phyloP scores from a whole-genome alignment of 2,888 invertebrate species.

The Cosmorhoe ocellata region DNA sequence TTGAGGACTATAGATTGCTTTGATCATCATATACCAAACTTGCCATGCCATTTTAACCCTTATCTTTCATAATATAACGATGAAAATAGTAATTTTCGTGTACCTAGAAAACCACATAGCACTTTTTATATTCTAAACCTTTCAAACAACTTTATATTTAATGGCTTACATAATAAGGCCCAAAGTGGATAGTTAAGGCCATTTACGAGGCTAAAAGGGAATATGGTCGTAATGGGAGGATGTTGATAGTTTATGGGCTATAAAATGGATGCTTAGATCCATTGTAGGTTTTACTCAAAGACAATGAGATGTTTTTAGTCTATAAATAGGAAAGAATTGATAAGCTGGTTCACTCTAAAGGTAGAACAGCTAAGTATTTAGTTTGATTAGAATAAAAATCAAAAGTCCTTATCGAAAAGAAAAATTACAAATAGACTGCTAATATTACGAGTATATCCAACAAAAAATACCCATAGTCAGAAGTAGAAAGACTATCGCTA shows the following conservation, averaged over 20 bases:
- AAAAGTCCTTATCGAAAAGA: too few relatives aligned
- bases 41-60: slow-evolving; percentile 1
- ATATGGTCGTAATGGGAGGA: slow-evolving; percentile 18
- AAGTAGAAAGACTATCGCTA: too few relatives aligned
- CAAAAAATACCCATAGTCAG: too few relatives aligned
- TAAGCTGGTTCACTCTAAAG: neutral
- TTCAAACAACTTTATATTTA: slow-evolving; percentile 9
- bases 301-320: slow-evolving; percentile 20
- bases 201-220: slow-evolving; percentile 22
- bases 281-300: slow-evolving; percentile 21
- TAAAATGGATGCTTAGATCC: slow-evolving; percentile 23
- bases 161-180: slow-evolving; percentile 1
- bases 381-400: too few relatives aligned
- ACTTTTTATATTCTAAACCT: neutral
- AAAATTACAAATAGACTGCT: too few relatives aligned
- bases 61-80: neutral
- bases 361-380: too few relatives aligned
- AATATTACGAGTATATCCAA: too few relatives aligned
- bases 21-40: neutral
- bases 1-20: slow-evolving; percentile 3
- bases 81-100: neutral
- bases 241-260: slow-evolving; percentile 28
- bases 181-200: slow-evolving; percentile 2
- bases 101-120: neutral
- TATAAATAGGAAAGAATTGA: neutral